These are phyloP conservation scores for Mimumesa dahlbomi DNA, from an alignment of 2,888 invertebrate species.

Conservation along the genomic window DNA sequence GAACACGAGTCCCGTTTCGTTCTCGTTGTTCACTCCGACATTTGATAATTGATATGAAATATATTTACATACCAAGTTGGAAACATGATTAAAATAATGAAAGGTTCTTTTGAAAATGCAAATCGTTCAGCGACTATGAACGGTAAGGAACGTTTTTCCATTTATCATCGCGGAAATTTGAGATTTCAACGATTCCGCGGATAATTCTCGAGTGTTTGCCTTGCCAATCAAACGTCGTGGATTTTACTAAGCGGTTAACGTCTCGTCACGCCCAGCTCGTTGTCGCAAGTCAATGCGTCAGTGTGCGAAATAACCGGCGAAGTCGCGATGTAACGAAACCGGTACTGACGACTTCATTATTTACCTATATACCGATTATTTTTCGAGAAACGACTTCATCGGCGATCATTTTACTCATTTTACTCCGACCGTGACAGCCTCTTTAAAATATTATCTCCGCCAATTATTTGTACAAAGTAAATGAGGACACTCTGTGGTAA, in stretches of 20 bases:
- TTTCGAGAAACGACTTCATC: too few relatives aligned
- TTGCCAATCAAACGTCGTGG: constrained; percentile 58
- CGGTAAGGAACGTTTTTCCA: neutral
- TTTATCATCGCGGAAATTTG: neutral
- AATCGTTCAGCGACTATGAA: neutral
- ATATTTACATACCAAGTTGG: too few relatives aligned
- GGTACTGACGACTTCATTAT: constrained; percentile 32
- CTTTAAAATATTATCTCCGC: neutral
- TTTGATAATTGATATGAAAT: too few relatives aligned
- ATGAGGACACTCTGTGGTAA: too few relatives aligned
- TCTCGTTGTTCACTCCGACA: too few relatives aligned
- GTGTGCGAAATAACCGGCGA: neutral
- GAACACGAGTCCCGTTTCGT: neutral
- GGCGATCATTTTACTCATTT: too few relatives aligned
- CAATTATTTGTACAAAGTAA: too few relatives aligned
- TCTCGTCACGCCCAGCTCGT: constrained; percentile 34
- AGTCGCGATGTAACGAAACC: constrained; percentile 27
- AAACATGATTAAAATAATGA: neutral
- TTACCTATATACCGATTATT: constrained; percentile 14
- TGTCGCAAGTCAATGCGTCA: constrained; percentile 25
- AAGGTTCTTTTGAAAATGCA: neutral
- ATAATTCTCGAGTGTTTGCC: constrained; percentile 32
- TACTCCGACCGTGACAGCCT: neutral
- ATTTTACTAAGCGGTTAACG: constrained; percentile 36
- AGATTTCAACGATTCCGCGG: constrained; percentile 13